phyloP scores from a whole-genome alignment of 53 echinoderm and acorn worm species.

The Henricia sp. region DNA sequence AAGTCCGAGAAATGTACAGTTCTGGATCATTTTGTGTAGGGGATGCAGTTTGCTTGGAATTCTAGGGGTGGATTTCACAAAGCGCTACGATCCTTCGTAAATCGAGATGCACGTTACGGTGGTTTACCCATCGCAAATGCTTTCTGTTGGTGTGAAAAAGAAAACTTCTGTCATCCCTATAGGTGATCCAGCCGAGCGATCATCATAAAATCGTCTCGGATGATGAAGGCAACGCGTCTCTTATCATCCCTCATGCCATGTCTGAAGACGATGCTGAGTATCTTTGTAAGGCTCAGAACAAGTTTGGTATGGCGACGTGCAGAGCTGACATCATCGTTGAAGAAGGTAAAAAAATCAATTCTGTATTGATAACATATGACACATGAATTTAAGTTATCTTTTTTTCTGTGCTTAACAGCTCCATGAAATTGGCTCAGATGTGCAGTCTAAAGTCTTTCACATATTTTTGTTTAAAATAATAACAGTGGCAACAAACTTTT shows the following conservation, averaged over 20 bases:
- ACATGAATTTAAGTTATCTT: too few relatives aligned
- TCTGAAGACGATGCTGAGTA: conserved; percentile 97
- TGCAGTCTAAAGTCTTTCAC: too few relatives aligned
- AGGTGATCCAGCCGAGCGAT: conserved; percentile 79
- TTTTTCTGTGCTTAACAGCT: too few relatives aligned
- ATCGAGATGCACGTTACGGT: too few relatives aligned
- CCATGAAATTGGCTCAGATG: too few relatives aligned
- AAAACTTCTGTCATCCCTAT: not conserved
- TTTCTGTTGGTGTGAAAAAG: not conserved
- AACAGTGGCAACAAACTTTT: too few relatives aligned
- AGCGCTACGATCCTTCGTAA: too few relatives aligned
- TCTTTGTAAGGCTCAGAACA: conserved; percentile 96
- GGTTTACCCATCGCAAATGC: not conserved
- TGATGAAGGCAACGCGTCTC: conserved; percentile 90
- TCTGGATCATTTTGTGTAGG: too few relatives aligned
- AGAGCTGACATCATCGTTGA: conserved; percentile 94
- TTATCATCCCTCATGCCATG: conserved; percentile 83
- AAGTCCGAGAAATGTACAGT: too few relatives aligned
- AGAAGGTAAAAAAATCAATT: conserved; percentile 68
- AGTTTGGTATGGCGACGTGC: conserved; percentile 85
- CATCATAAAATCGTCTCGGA: conserved; percentile 84
- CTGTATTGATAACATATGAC: not conserved
- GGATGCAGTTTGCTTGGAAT: too few relatives aligned
- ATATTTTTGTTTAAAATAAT: too few relatives aligned
- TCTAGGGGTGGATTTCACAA: too few relatives aligned